Conservation (phyloP, 2,888 invertebrate genomes). For the Apocheima hispidaria region DNA sequence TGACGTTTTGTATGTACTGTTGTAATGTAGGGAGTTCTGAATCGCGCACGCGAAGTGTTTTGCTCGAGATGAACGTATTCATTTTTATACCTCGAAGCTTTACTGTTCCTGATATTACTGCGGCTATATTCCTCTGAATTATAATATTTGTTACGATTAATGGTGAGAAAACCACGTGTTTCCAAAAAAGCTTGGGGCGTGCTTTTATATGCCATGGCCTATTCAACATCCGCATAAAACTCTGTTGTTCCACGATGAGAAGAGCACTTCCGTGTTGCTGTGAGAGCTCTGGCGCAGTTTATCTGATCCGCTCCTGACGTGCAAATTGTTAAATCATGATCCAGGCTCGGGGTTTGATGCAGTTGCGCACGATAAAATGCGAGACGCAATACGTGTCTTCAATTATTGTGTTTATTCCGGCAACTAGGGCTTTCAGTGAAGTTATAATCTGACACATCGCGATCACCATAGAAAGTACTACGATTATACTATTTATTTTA, state of each 20-base stretch:
- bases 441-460: neutral
- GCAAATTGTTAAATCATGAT: constrained; percentile 46
- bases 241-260: constrained; percentile 6
- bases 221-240: constrained; percentile 13
- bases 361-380: constrained; percentile 29
- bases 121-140: too few species aligned
- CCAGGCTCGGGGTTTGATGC: constrained; percentile 33
- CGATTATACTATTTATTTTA: neutral
- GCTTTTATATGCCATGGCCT: neutral
- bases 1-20: too few species aligned
- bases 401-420: constrained; percentile 12
- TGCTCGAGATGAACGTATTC: too few species aligned
- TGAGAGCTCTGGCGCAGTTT: constrained; percentile 28
- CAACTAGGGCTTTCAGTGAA: neutral
- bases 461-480: neutral
- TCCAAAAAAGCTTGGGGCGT: too few species aligned
- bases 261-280: constrained; percentile 25
- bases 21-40: too few species aligned
- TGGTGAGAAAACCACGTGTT: too few species aligned
- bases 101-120: too few species aligned
- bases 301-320: constrained; percentile 38
- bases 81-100: too few species aligned
- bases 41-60: too few species aligned
- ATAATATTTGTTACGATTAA: too few species aligned
- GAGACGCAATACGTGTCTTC: constrained; percentile 23